Evolutionary conservation across 2,888 invertebrate species (phyloP).

Genomic region (Heteromyza rotundicornis): DNA sequence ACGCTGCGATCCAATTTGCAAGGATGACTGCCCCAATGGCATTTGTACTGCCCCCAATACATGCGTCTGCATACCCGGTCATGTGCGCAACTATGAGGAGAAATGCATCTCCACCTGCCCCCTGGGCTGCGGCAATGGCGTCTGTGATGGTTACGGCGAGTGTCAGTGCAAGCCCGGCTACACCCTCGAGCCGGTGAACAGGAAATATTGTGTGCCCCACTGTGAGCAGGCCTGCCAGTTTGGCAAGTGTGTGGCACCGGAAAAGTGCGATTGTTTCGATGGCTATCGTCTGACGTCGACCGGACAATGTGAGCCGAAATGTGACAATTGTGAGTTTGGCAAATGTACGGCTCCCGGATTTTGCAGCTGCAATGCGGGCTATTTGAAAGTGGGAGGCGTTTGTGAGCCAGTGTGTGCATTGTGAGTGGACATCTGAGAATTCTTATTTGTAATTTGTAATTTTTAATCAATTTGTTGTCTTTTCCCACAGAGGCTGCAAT

Average conservation of each 20-base stretch:
- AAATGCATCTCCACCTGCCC: constrained; percentile 73
- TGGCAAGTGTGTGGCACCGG: constrained; percentile 49
- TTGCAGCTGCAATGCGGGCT: constrained; percentile 68
- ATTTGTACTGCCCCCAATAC: constrained; percentile 64
- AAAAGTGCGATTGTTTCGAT: constrained; percentile 50
- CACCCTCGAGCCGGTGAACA: constrained; percentile 52
- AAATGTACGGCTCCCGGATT: constrained; percentile 68
- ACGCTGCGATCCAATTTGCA: constrained; percentile 63
- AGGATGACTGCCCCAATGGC: constrained; percentile 64
- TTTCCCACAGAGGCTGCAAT: constrained; percentile 47
- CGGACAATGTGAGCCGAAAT: constrained; percentile 60
- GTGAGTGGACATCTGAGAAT: constrained; percentile 36
- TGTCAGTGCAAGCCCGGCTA: constrained; percentile 57
- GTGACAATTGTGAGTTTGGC: constrained; percentile 64
- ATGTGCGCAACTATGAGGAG: constrained; percentile 48
- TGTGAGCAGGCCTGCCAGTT: constrained; percentile 54
- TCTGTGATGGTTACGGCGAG: constrained; percentile 51
- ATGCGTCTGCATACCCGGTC: constrained; percentile 64
- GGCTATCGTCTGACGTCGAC: constrained; percentile 44
- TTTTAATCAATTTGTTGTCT: neutral
- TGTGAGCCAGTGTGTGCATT: constrained; percentile 58
- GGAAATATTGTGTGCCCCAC: constrained; percentile 51
- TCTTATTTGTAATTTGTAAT: neutral
- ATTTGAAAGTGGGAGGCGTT: constrained; percentile 57
- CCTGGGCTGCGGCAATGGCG: constrained; percentile 70